phyloP scores from a whole-genome alignment of 2,113 vertebrate species.

The Sinocyclocheilus anophthalmus region DNA sequence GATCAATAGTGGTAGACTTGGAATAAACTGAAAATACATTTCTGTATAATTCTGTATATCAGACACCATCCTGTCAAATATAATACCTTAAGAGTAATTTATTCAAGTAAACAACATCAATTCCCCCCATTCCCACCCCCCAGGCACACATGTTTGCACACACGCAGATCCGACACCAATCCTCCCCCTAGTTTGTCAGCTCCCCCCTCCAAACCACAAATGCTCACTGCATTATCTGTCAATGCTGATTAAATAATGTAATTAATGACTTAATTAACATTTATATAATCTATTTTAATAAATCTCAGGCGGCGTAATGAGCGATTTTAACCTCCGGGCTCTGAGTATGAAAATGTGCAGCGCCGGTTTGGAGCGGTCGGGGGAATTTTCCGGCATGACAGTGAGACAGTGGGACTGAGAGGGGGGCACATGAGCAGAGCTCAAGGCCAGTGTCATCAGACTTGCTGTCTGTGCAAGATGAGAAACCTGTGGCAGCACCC shows the following conservation, averaged over 20 bases:
- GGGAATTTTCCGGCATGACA: conserved; percentile 61
- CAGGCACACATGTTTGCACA: conserved; percentile 74
- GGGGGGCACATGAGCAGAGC: conserved; percentile 56
- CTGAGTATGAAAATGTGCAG: conserved; percentile 73
- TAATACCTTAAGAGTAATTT: conserved; percentile 14
- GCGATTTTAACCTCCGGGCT: conserved; percentile 77
- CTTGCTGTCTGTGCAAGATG: conserved; percentile 66
- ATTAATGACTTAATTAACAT: conserved; percentile 88
- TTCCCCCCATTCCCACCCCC: conserved; percentile 48
- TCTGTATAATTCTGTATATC: background rate
- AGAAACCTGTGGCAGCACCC: conserved; percentile 59
- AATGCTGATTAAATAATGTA: conserved; percentile 86
- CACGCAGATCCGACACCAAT: conserved; percentile 64
- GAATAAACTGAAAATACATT: background rate
- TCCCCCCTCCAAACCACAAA: conserved; percentile 26
- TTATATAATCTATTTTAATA: conserved; percentile 86
- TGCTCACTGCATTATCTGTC: conserved; percentile 75
- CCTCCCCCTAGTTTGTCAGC: conserved; percentile 46
- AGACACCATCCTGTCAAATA: background rate
- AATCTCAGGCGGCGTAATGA: conserved; percentile 83
- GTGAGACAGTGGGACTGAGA: conserved; percentile 36
- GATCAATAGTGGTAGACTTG: background rate
- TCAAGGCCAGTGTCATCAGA: conserved; percentile 73
- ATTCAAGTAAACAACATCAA: conserved; percentile 2
- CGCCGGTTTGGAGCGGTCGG: conserved; percentile 64